A percentile compares a stretch with the other conserved stretches of the same genome.
phyloP scores from a whole-genome alignment of 2,888 invertebrate species.

The Pseudococcus jackbeardsleyi region DNA sequence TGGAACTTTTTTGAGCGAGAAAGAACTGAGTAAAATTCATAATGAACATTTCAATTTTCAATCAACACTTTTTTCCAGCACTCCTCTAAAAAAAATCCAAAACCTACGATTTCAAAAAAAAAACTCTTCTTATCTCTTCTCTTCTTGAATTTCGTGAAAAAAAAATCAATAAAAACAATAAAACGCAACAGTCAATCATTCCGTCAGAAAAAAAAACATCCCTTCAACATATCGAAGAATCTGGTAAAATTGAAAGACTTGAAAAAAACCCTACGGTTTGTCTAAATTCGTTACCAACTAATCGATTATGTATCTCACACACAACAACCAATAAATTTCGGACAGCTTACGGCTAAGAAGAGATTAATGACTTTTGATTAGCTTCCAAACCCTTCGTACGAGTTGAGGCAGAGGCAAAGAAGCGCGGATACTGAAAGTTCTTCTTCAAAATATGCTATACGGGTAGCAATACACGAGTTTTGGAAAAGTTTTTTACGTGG shows the following conservation, averaged over 20 bases:
- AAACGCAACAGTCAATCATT: background rate
- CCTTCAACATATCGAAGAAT: background rate
- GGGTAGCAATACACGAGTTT: background rate
- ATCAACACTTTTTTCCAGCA: too few relatives aligned
- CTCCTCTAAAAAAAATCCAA: too few relatives aligned
- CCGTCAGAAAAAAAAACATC: background rate
- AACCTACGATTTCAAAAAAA: too few relatives aligned
- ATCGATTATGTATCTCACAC: slow-evolving; percentile 50
- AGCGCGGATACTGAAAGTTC: background rate
- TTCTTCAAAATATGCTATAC: slow-evolving; percentile 4
- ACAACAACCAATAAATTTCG: slow-evolving; percentile 45
- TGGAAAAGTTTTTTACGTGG: background rate
- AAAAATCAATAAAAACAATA: slow-evolving; percentile 23
- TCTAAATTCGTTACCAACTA: slow-evolving; percentile 37
- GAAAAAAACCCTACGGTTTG: background rate
- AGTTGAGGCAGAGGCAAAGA: background rate
- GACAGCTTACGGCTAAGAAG: slow-evolving; percentile 36
- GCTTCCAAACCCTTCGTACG: background rate
- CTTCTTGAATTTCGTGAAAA: background rate
- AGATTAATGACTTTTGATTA: slow-evolving; percentile 49
- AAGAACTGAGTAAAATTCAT: too few relatives aligned
- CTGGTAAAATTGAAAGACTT: background rate
- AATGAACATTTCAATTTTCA: too few relatives aligned
- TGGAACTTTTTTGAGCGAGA: too few relatives aligned
- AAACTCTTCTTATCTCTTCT: too few relatives aligned